These are phyloP conservation scores for Scaptomyza flava DNA, from an alignment of 2,888 invertebrate species.

Conservation along the genomic window DNA sequence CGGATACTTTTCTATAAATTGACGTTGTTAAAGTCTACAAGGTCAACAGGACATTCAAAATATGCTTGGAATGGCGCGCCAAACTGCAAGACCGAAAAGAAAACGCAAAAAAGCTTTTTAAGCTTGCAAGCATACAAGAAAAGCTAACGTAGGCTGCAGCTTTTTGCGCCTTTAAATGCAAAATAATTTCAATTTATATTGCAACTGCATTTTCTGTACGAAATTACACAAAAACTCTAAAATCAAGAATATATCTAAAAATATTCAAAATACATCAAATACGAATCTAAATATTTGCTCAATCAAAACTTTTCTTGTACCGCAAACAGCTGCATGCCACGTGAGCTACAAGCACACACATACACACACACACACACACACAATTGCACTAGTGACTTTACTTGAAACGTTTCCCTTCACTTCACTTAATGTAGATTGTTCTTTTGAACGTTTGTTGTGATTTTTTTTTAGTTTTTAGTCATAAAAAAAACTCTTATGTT, in stretches of 20 bases:
- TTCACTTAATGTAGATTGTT: slow-evolving; percentile 1
- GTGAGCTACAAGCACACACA: slow-evolving; percentile 15
- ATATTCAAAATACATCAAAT: neutral
- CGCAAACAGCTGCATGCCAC: slow-evolving; percentile 44
- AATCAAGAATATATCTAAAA: neutral
- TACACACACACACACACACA: slow-evolving; percentile 10
- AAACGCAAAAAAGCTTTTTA: slow-evolving; percentile 30
- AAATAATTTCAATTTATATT: slow-evolving; percentile 10
- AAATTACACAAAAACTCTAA: neutral
- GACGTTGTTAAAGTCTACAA: neutral
- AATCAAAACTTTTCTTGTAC: slow-evolving; percentile 21
- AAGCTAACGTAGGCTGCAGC: slow-evolving; percentile 56
- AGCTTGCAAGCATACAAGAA: slow-evolving; percentile 48
- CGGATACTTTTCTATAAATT: slow-evolving; percentile 18
- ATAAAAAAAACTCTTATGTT: slow-evolving; percentile 6
- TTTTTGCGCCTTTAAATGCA: slow-evolving; percentile 28
- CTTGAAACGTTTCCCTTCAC: slow-evolving; percentile 7
- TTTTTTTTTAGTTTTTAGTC: neutral
- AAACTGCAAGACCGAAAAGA: slow-evolving; percentile 28
- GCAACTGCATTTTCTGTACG: neutral
- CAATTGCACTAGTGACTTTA: neutral
- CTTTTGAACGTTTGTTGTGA: neutral
- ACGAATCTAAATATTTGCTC: neutral
- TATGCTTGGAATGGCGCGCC: slow-evolving; percentile 35
- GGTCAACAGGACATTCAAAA: slow-evolving; percentile 20